Conservation (phyloP, 1,140 invertebrate genomes). For the Agrypnia vestita region DNA sequence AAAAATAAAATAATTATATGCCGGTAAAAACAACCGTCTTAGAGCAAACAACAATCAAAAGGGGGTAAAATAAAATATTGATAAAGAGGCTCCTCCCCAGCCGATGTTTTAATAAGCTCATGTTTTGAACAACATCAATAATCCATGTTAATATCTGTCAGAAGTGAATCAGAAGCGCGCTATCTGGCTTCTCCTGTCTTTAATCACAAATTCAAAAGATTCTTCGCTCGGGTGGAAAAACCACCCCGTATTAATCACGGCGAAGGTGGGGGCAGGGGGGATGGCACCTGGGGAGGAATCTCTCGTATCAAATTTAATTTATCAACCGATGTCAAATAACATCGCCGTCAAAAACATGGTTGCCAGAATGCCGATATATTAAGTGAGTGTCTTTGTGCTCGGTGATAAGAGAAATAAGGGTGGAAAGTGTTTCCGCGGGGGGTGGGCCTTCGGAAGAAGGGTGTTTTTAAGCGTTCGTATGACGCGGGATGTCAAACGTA, state of each 20-base stretch:
- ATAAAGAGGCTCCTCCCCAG: no score
- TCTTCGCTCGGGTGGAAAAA: not conserved
- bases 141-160: constrained; percentile 11
- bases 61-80: no score
- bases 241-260: constrained; percentile 43
- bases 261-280: constrained; percentile 6
- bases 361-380: constrained; percentile 58
- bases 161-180: constrained; percentile 6
- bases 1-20: no score
- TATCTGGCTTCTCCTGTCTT: constrained; percentile 22
- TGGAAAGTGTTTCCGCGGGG: constrained; percentile 24
- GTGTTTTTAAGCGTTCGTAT: constrained; percentile 44
- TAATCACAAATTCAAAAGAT: constrained; percentile 49
- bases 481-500: constrained; percentile 30
- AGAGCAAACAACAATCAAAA: no score
- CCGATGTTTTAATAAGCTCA: not conserved
- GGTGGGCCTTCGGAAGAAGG: not conserved
- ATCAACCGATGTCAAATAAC: constrained; percentile 61
- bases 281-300: constrained; percentile 11
- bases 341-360: constrained; percentile 55
- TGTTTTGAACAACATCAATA: constrained; percentile 14
- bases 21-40: no score
- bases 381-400: constrained; percentile 45
- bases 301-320: constrained; percentile 60
- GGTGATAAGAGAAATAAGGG: constrained; percentile 32